These are phyloP conservation scores for Tenthredo scrophulariae DNA, from an alignment of 2,888 invertebrate genomes.

Conservation along the genomic window DNA sequence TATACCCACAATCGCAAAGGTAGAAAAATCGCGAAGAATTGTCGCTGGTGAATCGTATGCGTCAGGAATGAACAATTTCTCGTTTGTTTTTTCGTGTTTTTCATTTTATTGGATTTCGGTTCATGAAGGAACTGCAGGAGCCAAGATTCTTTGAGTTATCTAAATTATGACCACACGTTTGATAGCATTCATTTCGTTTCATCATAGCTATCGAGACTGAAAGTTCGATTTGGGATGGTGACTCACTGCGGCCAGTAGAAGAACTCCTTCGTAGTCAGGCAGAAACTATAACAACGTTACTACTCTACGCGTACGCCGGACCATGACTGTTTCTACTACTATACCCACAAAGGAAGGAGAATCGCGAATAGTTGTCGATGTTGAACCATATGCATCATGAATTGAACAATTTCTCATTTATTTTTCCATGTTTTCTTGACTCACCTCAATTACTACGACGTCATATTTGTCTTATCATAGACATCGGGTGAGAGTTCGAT, in stretches of 20 bases:
- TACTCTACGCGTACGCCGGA: not conserved
- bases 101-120: no score
- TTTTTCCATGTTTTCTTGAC: not conserved
- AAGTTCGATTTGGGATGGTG: no score
- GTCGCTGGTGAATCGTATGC: not conserved
- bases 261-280: constrained; percentile 22
- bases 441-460: no score
- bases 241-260: not conserved
- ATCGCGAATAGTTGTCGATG: not conserved
- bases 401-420: not conserved
- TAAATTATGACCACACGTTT: no score
- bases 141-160: no score
- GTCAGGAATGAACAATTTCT: not conserved
- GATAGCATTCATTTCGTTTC: no score
- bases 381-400: not conserved
- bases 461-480: no score
- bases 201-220: no score
- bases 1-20: not conserved
- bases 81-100: not conserved
- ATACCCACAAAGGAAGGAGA: not conserved
- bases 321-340: constrained; percentile 30
- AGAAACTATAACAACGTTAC: not conserved
- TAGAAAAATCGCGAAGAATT: not conserved
- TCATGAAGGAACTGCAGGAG: no score
- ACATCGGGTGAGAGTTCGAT: not conserved